These are phyloP conservation scores for Zoroaster sp. DNA, from an alignment of 53 echinoderm and acorn worm species.

Conservation along the genomic window DNA sequence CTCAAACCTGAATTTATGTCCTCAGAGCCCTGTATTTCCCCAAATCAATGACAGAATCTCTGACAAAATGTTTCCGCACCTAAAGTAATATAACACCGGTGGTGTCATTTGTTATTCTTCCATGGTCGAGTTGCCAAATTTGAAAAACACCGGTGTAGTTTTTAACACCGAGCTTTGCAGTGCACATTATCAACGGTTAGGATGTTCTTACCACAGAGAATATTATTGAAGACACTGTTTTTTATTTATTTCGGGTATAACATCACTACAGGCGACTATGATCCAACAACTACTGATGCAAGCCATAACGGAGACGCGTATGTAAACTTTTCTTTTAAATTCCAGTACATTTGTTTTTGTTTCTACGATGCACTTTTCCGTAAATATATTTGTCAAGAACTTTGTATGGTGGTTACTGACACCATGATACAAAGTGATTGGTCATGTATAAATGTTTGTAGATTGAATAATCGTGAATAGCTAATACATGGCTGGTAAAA, in stretches of 20 bases:
- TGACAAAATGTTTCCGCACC: background rate
- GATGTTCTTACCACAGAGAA: background rate
- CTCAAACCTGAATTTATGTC: no score
- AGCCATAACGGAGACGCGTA: constrained; percentile 82
- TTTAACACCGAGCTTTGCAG: background rate
- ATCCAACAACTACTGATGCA: constrained; percentile 79
- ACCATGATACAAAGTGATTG: background rate
- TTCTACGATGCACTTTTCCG: background rate
- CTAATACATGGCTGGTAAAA: background rate
- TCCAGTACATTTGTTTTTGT: background rate
- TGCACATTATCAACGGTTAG: background rate
- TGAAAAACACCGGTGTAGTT: no score
- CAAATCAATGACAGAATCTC: no score
- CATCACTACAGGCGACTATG: constrained; percentile 96
- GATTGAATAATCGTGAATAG: background rate
- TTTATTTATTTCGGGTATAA: constrained; percentile 78
- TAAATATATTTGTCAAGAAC: background rate
- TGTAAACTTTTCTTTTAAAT: constrained; percentile 30
- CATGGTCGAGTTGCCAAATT: no score
- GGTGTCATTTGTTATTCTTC: no score
- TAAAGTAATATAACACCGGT: no score
- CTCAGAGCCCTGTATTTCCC: background rate
- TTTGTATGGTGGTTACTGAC: background rate
- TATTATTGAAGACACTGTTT: background rate
- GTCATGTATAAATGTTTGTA: no score